Base-by-base conservation (phyloP, 2,888 invertebrate species). In the Dicranocentrus wangi region DNA sequence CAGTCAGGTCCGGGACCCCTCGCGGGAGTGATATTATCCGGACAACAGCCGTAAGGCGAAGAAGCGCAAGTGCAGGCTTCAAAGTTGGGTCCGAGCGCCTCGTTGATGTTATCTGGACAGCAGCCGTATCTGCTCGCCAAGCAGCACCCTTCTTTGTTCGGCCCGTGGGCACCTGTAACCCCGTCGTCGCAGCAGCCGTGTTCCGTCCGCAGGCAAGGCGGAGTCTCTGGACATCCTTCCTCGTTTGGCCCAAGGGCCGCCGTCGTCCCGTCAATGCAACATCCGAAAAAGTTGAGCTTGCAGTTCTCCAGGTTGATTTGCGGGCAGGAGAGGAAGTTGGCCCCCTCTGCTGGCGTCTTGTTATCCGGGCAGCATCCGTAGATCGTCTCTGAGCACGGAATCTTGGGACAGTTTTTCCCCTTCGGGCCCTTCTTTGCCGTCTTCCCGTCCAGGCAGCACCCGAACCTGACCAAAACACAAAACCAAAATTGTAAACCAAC, bases 181-280 rank as follows among this genome's bases (percentile, higher is more conserved):
- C 92, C 92, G 88, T 98, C 97, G 1, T 92, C 92, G 87, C 98
- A 98, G 88, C 98, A 98, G 2, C 98, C 97, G 88, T 92, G 94
- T 0, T 91, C 90, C 28, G 93, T 60, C 68, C 75, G 81, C 27
- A 91, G 90, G 88, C 95, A 95, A 0, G 78, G 78, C 1, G 78
- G 70, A 1, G 91, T 89, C 83, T 92, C 90, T 60, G 91, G 90
- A 88, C 98, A 98, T 2, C 96, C 97, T 88, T 93, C 91, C 85
- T 91, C 90, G 73, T 93, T 90, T 5, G 92, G 91, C 13, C 96
- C 95, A 85, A 90, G 89, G 83, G 95, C 94, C 0, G 93, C 89
- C 28, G 91, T 90, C 66, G 90, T 89, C 51, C 91, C 91, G 84
- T 89, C 91, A 1, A 90, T 89, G 86, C 91, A 91, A 87, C 91